Conservation (phyloP, 2,797 vertebrate genomes). For the Brotogeris chrysoptera region DNA sequence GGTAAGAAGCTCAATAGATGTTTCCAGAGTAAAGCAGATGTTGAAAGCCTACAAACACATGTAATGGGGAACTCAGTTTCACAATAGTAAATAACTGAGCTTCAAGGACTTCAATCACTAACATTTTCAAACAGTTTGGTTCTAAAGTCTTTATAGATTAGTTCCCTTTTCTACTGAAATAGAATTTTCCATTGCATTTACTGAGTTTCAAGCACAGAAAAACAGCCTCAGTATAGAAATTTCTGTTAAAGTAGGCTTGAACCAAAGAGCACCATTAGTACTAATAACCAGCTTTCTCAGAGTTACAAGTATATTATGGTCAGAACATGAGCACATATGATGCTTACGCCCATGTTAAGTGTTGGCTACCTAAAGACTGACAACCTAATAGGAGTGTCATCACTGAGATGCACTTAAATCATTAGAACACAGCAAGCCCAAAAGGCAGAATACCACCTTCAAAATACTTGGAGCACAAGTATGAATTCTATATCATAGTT, state of each 20-base stretch:
- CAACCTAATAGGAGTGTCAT: not conserved
- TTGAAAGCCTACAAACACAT: not conserved
- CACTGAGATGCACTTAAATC: not conserved
- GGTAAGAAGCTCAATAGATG: not conserved
- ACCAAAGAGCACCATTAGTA: not conserved
- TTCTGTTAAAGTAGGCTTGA: not conserved
- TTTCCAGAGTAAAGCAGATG: constrained; percentile 10
- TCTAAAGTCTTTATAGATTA: not conserved
- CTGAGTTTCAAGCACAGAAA: not conserved
- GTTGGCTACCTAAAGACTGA: not conserved
- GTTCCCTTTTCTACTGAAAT: not conserved
- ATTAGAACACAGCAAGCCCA: not conserved
- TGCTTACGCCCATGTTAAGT: fast-evolving
- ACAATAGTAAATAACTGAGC: constrained; percentile 16
- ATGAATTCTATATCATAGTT: not conserved
- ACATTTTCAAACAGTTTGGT: not conserved
- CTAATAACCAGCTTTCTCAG: not conserved
- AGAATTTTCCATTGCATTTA: not conserved
- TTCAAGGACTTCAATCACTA: not conserved
- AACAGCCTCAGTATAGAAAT: not conserved
- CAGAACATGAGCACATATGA: not conserved
- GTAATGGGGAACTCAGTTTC: not conserved
- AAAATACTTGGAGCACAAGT: not conserved
- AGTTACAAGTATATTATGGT: not conserved
- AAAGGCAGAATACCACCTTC: not conserved